Evolutionary conservation across 1,140 invertebrate genomes (phyloP), one percentile per base, ranked within the genome.

Genomic region (Drosophila tristis): DNA sequence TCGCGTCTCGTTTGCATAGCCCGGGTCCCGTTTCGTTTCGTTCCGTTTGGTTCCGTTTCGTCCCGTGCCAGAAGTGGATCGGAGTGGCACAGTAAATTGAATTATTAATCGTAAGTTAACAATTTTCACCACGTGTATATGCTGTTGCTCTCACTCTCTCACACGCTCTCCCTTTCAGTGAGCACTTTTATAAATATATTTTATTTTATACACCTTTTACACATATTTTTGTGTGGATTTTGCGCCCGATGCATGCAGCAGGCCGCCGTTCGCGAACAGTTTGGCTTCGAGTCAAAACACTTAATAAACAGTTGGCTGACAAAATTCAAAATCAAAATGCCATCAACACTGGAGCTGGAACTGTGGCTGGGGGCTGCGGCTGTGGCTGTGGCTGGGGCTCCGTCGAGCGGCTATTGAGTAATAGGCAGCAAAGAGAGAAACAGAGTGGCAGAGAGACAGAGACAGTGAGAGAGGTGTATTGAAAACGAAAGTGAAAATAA

Each of bases 301-400:
- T 90, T 90, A 90, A 90, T 90, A 90, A 90, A 90, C 87, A 79
- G 87, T 82, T 74, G 75, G 73, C 79, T 87, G 87, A 90, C 87
- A 90, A 90, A 90, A 90, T 90, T 90, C 79, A 82, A 90, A 90
- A 90, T 87, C 79, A 80, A 90, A 86, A 90, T 61, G 74, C 86
- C 79, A 89, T 82, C 85, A 87, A 86, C 81, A 85, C 80, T 47
- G 65, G 70, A 64, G 13, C 43, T 55, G 20, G 20, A 20, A 20
- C 20, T 20, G 20, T 2, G 23, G 23, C 20, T 25, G 23, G 47
- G 51, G n/a, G 55, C 26, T 29, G 26, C 0, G 55, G 61, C 63
- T 43, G 44, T 16, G 16, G 16, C 23, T 23, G 62, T 16, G 59
- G 57, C 29, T 65, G 70, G 60, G 74, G 63, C 66, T 51, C 49